Percentiles rank a stretch among this genome's conserved stretches.
Conservation (phyloP, 2,113 vertebrate species). For the Rousettus leschenaultii region DNA sequence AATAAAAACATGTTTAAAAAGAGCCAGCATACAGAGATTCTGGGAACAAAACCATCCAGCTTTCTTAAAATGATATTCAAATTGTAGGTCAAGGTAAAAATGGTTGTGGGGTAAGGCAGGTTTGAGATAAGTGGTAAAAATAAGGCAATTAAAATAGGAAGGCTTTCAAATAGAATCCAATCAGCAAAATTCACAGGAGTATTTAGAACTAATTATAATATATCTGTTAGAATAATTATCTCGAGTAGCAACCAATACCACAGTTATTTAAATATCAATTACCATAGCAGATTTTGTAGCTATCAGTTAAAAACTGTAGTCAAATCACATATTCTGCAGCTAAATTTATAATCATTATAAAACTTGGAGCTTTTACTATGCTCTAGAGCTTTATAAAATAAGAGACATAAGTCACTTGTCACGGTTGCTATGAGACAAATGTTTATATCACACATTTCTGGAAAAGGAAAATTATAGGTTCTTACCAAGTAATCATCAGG, state of each 20-base stretch:
- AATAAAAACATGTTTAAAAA: background rate
- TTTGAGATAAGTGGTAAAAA: slow-evolving; percentile 42
- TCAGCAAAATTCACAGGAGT: slow-evolving; percentile 65
- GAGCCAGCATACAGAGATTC: background rate
- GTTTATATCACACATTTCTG: slow-evolving; percentile 48
- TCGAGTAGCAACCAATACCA: slow-evolving; percentile 34
- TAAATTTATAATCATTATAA: slow-evolving; percentile 44
- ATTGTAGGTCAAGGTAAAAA: slow-evolving; percentile 59
- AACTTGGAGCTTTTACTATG: background rate
- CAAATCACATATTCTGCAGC: slow-evolving; percentile 31
- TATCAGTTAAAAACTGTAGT: background rate
- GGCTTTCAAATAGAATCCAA: slow-evolving; percentile 63
- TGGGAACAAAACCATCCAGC: background rate
- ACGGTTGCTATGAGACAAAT: slow-evolving; percentile 12
- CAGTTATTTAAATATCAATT: slow-evolving; percentile 67
- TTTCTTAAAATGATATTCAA: background rate
- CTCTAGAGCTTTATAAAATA: slow-evolving; percentile 30
- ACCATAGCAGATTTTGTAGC: slow-evolving; percentile 16
- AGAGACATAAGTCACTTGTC: slow-evolving; percentile 1
- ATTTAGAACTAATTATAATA: slow-evolving; percentile 73
- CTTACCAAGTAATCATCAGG: slow-evolving; percentile 99
- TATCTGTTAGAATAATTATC: slow-evolving; percentile 70
- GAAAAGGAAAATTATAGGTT: slow-evolving; percentile 67
- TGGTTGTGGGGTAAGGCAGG: background rate
- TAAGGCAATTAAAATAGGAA: slow-evolving; percentile 56